Percentiles rank a stretch among this genome's conserved stretches.
Evolutionary conservation across 2,113 vertebrate genomes (phyloP).

Genomic region (Machaerirhynchus nigripectus): DNA sequence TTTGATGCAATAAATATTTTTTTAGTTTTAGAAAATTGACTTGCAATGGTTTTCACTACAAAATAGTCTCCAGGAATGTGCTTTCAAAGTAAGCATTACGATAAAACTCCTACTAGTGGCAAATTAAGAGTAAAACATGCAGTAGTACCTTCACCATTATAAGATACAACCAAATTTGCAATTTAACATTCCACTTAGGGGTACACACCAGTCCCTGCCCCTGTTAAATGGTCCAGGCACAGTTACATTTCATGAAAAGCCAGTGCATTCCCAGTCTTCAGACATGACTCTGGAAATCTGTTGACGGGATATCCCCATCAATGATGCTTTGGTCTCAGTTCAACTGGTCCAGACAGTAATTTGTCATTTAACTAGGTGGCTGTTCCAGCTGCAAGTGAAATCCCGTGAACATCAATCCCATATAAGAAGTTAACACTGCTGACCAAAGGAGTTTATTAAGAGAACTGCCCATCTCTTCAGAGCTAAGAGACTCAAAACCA

Average conservation of each 20-base stretch:
- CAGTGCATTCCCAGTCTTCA: background rate
- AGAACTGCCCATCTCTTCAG: background rate
- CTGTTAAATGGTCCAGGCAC: background rate
- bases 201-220: background rate
- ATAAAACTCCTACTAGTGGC: background rate
- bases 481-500: background rate
- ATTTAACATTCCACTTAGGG: background rate
- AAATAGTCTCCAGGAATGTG: background rate
- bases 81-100: background rate
- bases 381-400: background rate
- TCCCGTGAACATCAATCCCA: background rate
- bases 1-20: background rate
- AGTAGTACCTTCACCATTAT: background rate
- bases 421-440: background rate
- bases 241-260: background rate
- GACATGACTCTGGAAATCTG: background rate
- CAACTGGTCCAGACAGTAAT: background rate
- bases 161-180: background rate
- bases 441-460: background rate
- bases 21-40: background rate
- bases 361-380: background rate
- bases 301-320: background rate
- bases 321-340: accelerated
- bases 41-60: background rate
- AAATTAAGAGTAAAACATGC: background rate